Conservation (phyloP, 2,888 invertebrate genomes). For the Isoperla grammatica region DNA sequence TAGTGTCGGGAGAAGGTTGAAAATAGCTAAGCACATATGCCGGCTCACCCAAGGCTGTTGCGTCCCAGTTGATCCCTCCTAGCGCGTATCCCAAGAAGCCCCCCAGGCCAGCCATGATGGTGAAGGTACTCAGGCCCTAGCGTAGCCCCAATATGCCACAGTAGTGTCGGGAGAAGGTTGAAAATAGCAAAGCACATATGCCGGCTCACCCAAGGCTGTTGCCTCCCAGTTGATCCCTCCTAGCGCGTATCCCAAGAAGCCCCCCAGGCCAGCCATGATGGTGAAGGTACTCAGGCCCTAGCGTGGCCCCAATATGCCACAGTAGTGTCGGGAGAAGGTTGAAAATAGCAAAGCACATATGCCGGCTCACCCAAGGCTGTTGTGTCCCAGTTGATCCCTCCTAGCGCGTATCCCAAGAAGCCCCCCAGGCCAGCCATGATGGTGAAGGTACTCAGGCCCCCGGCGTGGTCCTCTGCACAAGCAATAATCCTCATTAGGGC, state of each 20-base stretch:
- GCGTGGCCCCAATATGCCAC: too few relatives aligned
- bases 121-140: slow-evolving; percentile 91
- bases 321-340: too few relatives aligned
- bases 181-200: too few relatives aligned
- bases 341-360: too few relatives aligned
- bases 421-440: slow-evolving; percentile 96
- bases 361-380: slow-evolving; percentile 77
- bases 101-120: slow-evolving; percentile 93
- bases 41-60: slow-evolving; percentile 73
- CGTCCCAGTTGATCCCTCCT: slow-evolving; percentile 92
- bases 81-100: slow-evolving; percentile 91
- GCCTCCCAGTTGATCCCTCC: slow-evolving; percentile 93
- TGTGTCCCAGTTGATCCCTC: slow-evolving; percentile 90
- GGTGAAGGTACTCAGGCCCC: slow-evolving; percentile 92
- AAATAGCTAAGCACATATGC: too few relatives aligned
- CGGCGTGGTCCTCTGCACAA: slow-evolving; percentile 92
- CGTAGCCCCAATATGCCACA: too few relatives aligned
- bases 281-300: slow-evolving; percentile 91
- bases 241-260: slow-evolving; percentile 87
- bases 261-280: slow-evolving; percentile 93
- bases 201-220: slow-evolving; percentile 73
- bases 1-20: too few relatives aligned
- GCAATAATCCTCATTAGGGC: too few relatives aligned
- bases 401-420: slow-evolving; percentile 86
- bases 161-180: too few relatives aligned